Evolutionary conservation across 2,797 vertebrate genomes (phyloP).

Genomic region (Ptychadena robeensis): DNA sequence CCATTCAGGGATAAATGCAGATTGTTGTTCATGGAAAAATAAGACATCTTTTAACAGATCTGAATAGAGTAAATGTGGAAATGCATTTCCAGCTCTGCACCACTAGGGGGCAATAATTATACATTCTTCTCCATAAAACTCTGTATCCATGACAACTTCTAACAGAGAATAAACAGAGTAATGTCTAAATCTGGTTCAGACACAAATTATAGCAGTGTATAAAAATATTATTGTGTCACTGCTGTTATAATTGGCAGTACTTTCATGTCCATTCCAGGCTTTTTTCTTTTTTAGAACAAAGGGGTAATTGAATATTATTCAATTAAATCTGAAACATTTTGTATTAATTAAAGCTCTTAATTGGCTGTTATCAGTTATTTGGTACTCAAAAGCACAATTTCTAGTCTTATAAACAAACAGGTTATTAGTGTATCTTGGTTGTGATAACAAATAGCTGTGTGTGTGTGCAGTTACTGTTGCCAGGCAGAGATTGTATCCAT

Average conservation of each 20-base stretch:
- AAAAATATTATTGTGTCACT: not conserved
- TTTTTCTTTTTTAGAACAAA: not conserved
- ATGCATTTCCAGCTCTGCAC: not conserved
- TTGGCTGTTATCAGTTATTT: not conserved
- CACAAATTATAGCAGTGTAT: not conserved
- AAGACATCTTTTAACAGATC: not conserved
- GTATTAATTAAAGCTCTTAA: conserved; percentile 4
- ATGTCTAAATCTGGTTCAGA: not conserved
- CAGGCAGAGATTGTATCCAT: conserved; percentile 12
- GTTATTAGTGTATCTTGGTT: not conserved
- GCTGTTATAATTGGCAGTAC: not conserved
- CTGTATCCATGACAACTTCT: conserved; percentile 39
- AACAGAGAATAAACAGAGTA: not conserved
- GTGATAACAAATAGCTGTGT: conserved; percentile 40
- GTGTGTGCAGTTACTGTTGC: conserved; percentile 46
- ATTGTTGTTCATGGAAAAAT: too few relatives aligned
- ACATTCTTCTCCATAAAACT: not conserved
- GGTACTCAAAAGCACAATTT: not conserved
- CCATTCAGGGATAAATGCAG: too few relatives aligned
- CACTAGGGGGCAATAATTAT: conserved; percentile 23
- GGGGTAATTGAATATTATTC: not conserved
- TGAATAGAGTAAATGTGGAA: not conserved
- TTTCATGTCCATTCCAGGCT: not conserved
- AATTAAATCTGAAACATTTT: conserved; percentile 12
- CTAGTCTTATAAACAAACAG: not conserved